Evolutionary conservation across 2,113 vertebrate species (phyloP).

Genomic region (Condylura cristata): DNA sequence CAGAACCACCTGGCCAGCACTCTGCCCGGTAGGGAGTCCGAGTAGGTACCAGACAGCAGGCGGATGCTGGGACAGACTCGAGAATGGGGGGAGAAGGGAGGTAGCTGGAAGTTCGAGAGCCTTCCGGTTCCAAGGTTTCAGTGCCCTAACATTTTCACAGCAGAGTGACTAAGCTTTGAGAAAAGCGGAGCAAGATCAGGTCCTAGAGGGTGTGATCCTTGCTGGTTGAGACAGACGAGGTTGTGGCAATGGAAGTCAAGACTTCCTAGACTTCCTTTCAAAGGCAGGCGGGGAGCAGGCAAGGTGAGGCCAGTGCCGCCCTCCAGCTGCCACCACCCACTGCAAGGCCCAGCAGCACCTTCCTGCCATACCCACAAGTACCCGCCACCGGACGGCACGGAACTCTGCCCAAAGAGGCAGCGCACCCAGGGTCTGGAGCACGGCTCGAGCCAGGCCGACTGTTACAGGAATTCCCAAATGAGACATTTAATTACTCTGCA

Average conservation of each 20-base stretch:
- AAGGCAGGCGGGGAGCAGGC: neutral
- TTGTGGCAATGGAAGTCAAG: neutral
- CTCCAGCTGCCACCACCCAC: neutral
- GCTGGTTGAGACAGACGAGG: neutral
- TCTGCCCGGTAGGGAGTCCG: slow-evolving; percentile 5
- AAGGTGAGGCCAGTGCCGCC: no score
- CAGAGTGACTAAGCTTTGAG: neutral
- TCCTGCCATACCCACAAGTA: neutral
- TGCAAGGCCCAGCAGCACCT: neutral
- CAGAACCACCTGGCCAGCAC: slow-evolving; percentile 24
- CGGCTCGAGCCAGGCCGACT: neutral
- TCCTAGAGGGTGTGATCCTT: neutral
- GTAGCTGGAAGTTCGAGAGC: slow-evolving; percentile 21
- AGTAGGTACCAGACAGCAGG: slow-evolving; percentile 43
- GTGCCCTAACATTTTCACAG: slow-evolving; percentile 6
- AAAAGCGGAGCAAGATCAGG: neutral
- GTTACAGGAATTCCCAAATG: neutral
- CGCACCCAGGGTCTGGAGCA: neutral
- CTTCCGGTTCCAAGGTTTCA: slow-evolving; percentile 12
- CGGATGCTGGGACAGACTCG: slow-evolving; percentile 6
- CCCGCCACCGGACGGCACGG: no score
- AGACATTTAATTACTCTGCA: neutral
- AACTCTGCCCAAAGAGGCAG: neutral
- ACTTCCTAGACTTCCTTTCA: neutral
- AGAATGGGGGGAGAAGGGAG: slow-evolving; percentile 13